Conservation (phyloP, 2,888 invertebrate species). For the Cecidostiba fungosa region DNA sequence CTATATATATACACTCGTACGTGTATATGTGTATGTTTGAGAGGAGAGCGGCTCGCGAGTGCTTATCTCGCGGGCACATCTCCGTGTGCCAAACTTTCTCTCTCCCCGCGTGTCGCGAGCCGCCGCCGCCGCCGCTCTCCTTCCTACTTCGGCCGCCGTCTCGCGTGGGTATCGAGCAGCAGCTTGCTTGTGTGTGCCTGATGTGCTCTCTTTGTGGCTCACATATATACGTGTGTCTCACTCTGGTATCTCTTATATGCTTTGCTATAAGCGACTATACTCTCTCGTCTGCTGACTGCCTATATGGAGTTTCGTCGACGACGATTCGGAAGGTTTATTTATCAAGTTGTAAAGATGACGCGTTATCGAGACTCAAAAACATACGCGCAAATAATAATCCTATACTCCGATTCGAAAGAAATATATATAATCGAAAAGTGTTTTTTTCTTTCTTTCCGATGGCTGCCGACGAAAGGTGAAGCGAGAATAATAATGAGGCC, state of each 20-base stretch:
- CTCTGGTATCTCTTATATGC: neutral
- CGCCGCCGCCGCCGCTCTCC: conserved; percentile 53
- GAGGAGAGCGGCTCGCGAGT: conserved; percentile 65
- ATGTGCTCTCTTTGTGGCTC: conserved; percentile 33
- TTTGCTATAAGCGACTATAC: no score
- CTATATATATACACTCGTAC: neutral
- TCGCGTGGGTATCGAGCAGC: neutral
- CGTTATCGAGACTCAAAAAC: no score
- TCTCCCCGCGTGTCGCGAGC: conserved; percentile 62
- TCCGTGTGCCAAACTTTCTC: conserved; percentile 79
- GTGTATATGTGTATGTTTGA: conserved; percentile 35
- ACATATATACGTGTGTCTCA: neutral
- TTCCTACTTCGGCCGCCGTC: conserved; percentile 25
- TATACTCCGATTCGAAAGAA: conserved; percentile 13
- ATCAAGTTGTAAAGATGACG: no score
- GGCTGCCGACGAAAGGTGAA: conserved; percentile 41
- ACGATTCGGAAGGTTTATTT: no score
- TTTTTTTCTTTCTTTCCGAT: conserved; percentile 43
- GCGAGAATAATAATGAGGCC: conserved; percentile 40
- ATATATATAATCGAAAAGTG: neutral
- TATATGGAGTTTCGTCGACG: neutral
- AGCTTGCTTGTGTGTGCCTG: no score
- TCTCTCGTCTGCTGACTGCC: no score
- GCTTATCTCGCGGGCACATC: conserved; percentile 79
- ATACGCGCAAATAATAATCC: no score